These are phyloP conservation scores for Acanthosoma haemorrhoidale DNA, from an alignment of 2,888 invertebrate species.

Conservation along the genomic window DNA sequence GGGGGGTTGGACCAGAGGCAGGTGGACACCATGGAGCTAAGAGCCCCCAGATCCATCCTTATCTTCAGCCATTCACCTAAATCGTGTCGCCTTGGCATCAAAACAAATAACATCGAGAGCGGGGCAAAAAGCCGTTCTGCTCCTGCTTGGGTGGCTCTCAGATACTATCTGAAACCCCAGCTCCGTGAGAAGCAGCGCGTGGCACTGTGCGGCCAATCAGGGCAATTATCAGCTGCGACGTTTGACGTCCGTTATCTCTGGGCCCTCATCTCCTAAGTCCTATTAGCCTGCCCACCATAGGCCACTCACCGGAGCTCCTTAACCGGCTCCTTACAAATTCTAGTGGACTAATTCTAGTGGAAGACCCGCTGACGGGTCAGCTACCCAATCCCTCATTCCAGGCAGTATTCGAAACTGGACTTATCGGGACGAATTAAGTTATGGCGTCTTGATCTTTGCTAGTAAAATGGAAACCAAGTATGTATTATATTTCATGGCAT, in stretches of 20 bases:
- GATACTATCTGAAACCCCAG: conserved; percentile 22
- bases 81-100: conserved; percentile 7
- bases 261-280: not conserved
- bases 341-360: no score
- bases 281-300: not conserved
- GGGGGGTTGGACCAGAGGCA: not conserved
- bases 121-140: not conserved
- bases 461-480: no score
- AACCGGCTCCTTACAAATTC: not conserved
- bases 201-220: conserved; percentile 8
- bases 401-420: no score
- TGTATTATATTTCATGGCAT: no score
- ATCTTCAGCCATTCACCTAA: conserved; percentile 12
- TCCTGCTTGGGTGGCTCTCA: not conserved
- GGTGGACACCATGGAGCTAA: no score
- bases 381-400: no score
- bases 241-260: not conserved
- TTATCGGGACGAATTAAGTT: no score
- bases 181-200: conserved; percentile 9
- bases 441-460: no score
- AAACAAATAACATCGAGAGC: not conserved
- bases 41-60: no score
- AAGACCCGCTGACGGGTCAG: no score
- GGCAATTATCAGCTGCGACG: conserved; percentile 5
- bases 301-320: not conserved